Percentiles rank a stretch among this genome's conserved stretches.
Evolutionary conservation across 2,797 vertebrate species (phyloP).

Genomic region (Syngnathus rostellatus): DNA sequence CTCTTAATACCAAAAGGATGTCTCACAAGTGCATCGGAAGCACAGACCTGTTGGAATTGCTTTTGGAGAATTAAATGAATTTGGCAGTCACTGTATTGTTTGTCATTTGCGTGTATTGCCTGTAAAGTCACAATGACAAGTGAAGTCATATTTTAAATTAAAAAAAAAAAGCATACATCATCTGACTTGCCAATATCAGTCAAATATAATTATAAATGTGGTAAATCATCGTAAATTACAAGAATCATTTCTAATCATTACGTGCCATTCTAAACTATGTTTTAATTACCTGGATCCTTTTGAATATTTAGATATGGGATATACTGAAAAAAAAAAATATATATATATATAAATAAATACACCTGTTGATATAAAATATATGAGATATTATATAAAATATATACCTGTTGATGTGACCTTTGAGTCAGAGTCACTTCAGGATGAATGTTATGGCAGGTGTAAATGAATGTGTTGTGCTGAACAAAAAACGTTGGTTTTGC

Average conservation of each 20-base stretch:
- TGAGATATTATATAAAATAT: background rate
- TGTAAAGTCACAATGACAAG: background rate
- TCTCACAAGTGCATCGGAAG: background rate
- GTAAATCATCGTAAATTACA: background rate
- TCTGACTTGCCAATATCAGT: background rate
- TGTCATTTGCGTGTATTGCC: background rate
- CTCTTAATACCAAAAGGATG: background rate
- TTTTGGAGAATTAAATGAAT: background rate
- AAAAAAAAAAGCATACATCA: background rate
- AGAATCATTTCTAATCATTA: background rate
- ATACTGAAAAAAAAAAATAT: background rate
- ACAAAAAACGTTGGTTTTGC: background rate
- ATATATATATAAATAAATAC: no score
- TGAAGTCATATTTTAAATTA: background rate
- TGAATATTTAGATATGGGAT: background rate
- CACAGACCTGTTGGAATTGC: constrained; percentile 3
- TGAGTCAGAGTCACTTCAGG: background rate
- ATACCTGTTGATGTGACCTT: constrained; percentile 7
- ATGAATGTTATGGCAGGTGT: constrained; percentile 4
- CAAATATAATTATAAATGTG: background rate
- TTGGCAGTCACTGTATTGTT: background rate
- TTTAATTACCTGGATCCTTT: background rate
- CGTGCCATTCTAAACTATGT: background rate
- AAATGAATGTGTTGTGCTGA: constrained; percentile 3
- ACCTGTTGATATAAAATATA: no score